Evolutionary conservation across 1,140 invertebrate genomes (phyloP), one percentile per base, ranked within the genome.

Genomic region (Pinna nobilis): DNA sequence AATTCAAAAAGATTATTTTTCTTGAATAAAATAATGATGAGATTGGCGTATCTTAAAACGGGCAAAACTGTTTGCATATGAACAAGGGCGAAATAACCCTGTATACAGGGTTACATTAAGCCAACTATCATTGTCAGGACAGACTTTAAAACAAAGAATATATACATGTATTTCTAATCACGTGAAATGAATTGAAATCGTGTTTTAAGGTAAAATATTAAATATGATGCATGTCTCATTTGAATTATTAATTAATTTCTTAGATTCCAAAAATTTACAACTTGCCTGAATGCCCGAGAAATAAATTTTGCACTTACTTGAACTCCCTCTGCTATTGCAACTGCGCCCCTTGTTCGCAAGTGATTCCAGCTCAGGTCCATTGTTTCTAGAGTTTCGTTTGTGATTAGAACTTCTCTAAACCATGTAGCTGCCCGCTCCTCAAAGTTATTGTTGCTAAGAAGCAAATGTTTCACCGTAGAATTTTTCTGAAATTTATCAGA

Each of bases 401-500:
- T 74, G 18, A 71, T 74, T 9, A 88, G 66, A 2, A 84, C 83
- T 9, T 80, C 77, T 51, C 78, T 78, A 37, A 86, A 81, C 41
- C 35, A 57, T 28, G 55, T 30, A 1, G 81, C 82, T 6, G 77
- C 80, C 3, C 69, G 51, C 47, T 82, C 80, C 59, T 83, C 82
- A 50, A 86, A 83, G 11, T 78, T 53, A 61, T 86, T 86, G 44
- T 86, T 77, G 30, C 72, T 67, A 7, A 86, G 76, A 60, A 76
- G 77, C 15, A 86, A 69, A 60, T 81, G 76, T 39, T 78, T 80
- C 23, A 85, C 61, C 3, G 63, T 64, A 5, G 80, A 70, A 67
- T 83, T 85, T 60, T 81, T 82, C 82, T 86, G 73, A 32, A 79
- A 71, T 51, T 37, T 9, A 61, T 66, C 4, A n/a, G 35, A 23